phyloP scores from a whole-genome alignment of 1,140 invertebrate genomes.

The Musca vetustissima region DNA sequence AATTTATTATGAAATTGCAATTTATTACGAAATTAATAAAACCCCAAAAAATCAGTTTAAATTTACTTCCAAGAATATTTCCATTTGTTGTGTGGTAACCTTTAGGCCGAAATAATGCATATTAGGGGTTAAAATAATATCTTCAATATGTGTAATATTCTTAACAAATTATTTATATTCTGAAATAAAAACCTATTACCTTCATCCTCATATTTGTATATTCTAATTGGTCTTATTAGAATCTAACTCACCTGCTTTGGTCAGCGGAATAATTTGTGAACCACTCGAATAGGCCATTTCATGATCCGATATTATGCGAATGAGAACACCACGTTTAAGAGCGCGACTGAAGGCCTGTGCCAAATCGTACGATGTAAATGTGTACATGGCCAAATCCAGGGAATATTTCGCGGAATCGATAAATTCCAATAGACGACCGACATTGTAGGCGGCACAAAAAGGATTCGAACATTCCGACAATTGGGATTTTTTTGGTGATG shows the following conservation, averaged over 20 bases:
- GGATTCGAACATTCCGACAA: conserved; percentile 30
- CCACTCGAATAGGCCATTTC: conserved; percentile 35
- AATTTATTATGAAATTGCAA: too few species aligned
- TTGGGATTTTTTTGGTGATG: background rate
- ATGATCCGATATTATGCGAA: conserved; percentile 40
- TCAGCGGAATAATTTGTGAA: conserved; percentile 32
- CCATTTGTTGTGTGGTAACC: too few species aligned
- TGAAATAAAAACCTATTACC: too few species aligned
- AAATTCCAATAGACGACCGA: conserved; percentile 29
- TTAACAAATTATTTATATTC: too few species aligned
- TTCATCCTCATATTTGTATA: too few species aligned
- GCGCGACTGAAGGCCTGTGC: conserved; percentile 32
- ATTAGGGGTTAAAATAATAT: too few species aligned
- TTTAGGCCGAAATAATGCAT: too few species aligned
- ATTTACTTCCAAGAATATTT: too few species aligned
- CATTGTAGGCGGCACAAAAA: conserved; percentile 29
- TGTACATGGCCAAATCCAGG: conserved; percentile 47
- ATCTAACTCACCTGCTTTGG: conserved; percentile 20
- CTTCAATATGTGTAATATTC: too few species aligned
- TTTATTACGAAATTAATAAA: too few species aligned
- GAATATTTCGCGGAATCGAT: conserved; percentile 39
- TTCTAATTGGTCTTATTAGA: too few species aligned
- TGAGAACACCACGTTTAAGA: conserved; percentile 31
- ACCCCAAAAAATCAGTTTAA: too few species aligned
- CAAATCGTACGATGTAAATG: conserved; percentile 30